Conservation (phyloP, 2,888 invertebrate genomes). For the Silvanus unidentatus region DNA sequence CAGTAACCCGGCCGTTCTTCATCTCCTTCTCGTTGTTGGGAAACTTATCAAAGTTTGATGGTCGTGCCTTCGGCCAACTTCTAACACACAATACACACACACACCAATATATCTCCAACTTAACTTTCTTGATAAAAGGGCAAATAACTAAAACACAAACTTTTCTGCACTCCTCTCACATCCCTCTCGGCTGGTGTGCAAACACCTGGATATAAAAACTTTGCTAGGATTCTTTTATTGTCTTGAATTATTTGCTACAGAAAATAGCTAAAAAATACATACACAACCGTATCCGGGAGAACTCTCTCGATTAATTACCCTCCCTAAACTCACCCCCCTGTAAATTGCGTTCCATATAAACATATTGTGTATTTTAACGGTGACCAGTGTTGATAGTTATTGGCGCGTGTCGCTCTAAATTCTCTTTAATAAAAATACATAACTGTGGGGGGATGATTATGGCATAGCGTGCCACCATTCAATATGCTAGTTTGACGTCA, state of each 20-base stretch:
- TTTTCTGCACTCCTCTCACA: constrained; percentile 25
- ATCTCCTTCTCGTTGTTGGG: constrained; percentile 34
- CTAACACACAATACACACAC: too few relatives aligned
- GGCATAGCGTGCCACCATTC: constrained; percentile 26
- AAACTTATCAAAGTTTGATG: constrained; percentile 50
- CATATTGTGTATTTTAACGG: too few relatives aligned
- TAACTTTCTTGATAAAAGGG: constrained; percentile 46
- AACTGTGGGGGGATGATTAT: constrained; percentile 10
- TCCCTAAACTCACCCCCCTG: too few relatives aligned
- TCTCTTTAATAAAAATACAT: constrained; percentile 16
- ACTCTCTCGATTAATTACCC: too few relatives aligned
- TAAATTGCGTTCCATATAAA: too few relatives aligned
- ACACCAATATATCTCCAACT: constrained; percentile 23
- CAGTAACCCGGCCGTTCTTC: constrained; percentile 35
- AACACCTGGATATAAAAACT: constrained; percentile 34
- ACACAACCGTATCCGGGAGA: too few relatives aligned
- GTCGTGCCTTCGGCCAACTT: constrained; percentile 36
- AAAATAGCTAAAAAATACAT: too few relatives aligned
- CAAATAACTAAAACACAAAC: constrained; percentile 44
- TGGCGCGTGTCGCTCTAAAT: constrained; percentile 12
- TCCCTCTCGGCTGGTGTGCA: constrained; percentile 30
- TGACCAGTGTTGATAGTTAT: constrained; percentile 6
- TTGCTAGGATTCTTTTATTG: too few relatives aligned
- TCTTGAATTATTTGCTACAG: too few relatives aligned
- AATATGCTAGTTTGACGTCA: constrained; percentile 25